phyloP scores from a whole-genome alignment of 2,888 invertebrate genomes.

The Spodoptera exigua region DNA sequence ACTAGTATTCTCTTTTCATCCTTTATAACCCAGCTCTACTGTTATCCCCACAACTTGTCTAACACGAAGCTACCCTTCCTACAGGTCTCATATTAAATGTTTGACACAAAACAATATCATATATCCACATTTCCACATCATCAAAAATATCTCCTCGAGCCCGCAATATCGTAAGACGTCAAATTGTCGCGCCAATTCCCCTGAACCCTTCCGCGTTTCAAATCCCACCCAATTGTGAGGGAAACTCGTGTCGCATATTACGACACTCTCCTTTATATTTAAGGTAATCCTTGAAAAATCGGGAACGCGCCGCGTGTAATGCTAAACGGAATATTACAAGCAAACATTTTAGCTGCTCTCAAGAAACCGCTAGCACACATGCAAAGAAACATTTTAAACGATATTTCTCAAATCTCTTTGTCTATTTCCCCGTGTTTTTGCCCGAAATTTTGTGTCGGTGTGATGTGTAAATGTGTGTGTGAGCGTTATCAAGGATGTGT shows the following conservation, averaged over 20 bases:
- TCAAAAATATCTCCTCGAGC: constrained; percentile 1
- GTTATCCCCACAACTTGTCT: neutral
- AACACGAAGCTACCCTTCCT: neutral
- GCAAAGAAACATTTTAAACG: neutral
- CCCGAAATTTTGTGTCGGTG: neutral
- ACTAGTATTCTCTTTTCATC: too few relatives aligned
- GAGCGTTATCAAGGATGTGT: neutral
- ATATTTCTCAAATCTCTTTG: neutral
- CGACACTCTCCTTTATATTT: constrained; percentile 46
- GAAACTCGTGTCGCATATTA: constrained; percentile 37
- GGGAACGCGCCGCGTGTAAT: constrained; percentile 13
- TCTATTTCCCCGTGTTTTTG: neutral
- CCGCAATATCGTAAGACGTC: constrained; percentile 45
- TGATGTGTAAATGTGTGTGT: constrained; percentile 3
- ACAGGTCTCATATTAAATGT: constrained; percentile 22
- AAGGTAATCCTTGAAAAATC: constrained; percentile 46
- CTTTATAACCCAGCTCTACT: too few relatives aligned
- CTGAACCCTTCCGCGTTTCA: constrained; percentile 20
- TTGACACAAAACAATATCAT: constrained; percentile 28
- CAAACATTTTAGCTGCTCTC: neutral
- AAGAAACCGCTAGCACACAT: constrained; percentile 5
- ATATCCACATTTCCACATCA: constrained; percentile 6
- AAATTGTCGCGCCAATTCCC: constrained; percentile 35
- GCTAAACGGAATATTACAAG: constrained; percentile 1
- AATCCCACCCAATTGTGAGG: constrained; percentile 28